Evolutionary conservation across 2,888 invertebrate species (phyloP).

Genomic region (Eupithecia insigniata): DNA sequence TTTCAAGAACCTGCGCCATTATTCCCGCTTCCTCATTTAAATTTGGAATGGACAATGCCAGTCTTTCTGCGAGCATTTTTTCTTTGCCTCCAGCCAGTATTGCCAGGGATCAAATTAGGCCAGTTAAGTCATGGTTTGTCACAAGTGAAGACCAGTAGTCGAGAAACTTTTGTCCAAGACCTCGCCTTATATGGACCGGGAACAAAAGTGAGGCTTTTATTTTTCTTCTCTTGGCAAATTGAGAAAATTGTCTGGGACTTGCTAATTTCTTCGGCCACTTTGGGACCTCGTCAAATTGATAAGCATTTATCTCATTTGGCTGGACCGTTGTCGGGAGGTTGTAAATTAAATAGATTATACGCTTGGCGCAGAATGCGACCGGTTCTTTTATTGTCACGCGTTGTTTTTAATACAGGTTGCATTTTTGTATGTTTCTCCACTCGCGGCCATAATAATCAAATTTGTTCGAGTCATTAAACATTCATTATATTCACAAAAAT

Average conservation of each 20-base stretch:
- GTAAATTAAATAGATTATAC: conserved; percentile 65
- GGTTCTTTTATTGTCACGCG: conserved; percentile 53
- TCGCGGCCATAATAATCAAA: conserved; percentile 44
- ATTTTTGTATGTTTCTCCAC: conserved; percentile 46
- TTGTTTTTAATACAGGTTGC: conserved; percentile 45
- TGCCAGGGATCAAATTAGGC: conserved; percentile 66
- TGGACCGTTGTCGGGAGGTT: conserved; percentile 53
- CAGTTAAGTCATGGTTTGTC: conserved; percentile 71
- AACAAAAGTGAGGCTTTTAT: conserved; percentile 68
- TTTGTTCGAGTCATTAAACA: conserved; percentile 43
- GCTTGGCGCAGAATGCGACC: conserved; percentile 49
- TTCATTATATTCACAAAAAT: conserved; percentile 34
- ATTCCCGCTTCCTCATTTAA: conserved; percentile 81
- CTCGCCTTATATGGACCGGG: conserved; percentile 59
- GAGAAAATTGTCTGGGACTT: conserved; percentile 64
- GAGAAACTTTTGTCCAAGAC: conserved; percentile 57
- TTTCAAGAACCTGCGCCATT: conserved; percentile 78
- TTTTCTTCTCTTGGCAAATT: conserved; percentile 68
- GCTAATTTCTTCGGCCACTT: conserved; percentile 63
- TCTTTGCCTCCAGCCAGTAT: conserved; percentile 45
- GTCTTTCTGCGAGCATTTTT: conserved; percentile 59
- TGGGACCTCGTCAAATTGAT: conserved; percentile 61
- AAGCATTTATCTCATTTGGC: conserved; percentile 62
- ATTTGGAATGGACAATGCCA: conserved; percentile 79
- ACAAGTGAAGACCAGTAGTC: conserved; percentile 76